A percentile compares a stretch with the other conserved stretches of the same genome.
Evolutionary conservation across 2,113 vertebrate genomes (phyloP).

Genomic region (Passer domesticus): DNA sequence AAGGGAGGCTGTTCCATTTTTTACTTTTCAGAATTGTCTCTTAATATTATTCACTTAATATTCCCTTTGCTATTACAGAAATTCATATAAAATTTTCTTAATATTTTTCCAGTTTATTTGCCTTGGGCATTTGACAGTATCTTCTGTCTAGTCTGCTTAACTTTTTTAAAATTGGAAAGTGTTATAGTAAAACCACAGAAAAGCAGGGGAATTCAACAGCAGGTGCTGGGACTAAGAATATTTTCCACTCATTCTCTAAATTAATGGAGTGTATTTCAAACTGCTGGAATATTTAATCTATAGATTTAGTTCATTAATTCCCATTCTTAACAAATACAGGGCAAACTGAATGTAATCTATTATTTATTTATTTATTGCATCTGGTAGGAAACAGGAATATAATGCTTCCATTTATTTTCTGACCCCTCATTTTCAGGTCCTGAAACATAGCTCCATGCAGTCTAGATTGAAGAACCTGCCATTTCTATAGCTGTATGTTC

Average conservation of each 20-base stretch:
- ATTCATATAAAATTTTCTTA: neutral
- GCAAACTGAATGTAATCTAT: neutral
- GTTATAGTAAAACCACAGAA: conserved; percentile 12
- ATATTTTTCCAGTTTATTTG: conserved; percentile 31
- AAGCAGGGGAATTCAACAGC: neutral
- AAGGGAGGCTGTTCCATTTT: neutral
- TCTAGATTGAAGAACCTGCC: neutral
- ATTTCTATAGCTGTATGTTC: neutral
- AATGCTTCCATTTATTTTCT: neutral
- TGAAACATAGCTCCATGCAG: neutral
- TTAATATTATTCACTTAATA: neutral
- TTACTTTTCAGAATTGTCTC: neutral
- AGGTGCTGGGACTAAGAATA: conserved; percentile 14
- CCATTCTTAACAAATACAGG: neutral
- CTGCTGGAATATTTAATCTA: neutral
- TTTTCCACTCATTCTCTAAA: conserved; percentile 12
- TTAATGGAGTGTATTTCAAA: neutral
- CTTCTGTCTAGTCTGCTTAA: conserved; percentile 5
- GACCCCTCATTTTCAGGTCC: neutral
- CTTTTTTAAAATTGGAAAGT: conserved; percentile 4
- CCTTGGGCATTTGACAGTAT: conserved; percentile 10
- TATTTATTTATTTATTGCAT: neutral
- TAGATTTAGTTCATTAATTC: neutral
- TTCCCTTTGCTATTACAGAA: neutral
- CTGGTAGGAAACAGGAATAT: neutral